A percentile compares a stretch with the other conserved stretches of the same genome.
phyloP scores from a whole-genome alignment of 2,888 invertebrate species.

The Eumacrocentrus americanus region DNA sequence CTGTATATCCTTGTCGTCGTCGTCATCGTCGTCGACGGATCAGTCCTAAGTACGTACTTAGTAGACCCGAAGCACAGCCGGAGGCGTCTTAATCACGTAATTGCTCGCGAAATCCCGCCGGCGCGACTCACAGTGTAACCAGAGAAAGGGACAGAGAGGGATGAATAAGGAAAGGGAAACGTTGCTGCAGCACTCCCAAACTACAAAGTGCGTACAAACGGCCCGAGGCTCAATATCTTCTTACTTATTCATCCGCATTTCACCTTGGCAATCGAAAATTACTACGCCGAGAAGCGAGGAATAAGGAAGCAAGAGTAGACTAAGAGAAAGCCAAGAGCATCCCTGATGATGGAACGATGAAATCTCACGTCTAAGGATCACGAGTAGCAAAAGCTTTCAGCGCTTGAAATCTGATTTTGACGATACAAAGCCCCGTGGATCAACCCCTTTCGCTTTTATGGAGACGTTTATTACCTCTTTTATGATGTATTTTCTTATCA shows the following conservation, averaged over 20 bases:
- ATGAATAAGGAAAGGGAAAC: slow-evolving; percentile 1
- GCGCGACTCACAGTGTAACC: slow-evolving; percentile 24
- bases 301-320: not conserved
- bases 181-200: slow-evolving; percentile 46
- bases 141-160: slow-evolving; percentile 17
- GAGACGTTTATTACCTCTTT: slow-evolving; percentile 14
- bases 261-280: slow-evolving; percentile 52
- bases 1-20: slow-evolving; percentile 5
- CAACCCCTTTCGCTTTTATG: slow-evolving; percentile 7
- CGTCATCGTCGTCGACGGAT: slow-evolving; percentile 41
- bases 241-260: slow-evolving; percentile 59
- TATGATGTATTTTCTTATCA: not conserved
- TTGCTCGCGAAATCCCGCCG: slow-evolving; percentile 58
- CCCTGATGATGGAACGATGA: not conserved
- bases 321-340: not conserved
- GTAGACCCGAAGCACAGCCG: slow-evolving; percentile 51
- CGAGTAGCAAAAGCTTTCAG: slow-evolving; percentile 19
- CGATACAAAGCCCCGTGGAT: slow-evolving; percentile 13
- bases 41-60: slow-evolving; percentile 60
- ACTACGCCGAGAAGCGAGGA: slow-evolving; percentile 23
- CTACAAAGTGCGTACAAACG: slow-evolving; percentile 55
- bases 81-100: slow-evolving; percentile 55
- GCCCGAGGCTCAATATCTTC: slow-evolving; percentile 57
- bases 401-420: slow-evolving; percentile 23
- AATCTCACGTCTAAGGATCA: not conserved